Percentiles rank a stretch among this genome's conserved stretches.
phyloP scores from a whole-genome alignment of 2,888 invertebrate species.

The Polylopha cassiicola region DNA sequence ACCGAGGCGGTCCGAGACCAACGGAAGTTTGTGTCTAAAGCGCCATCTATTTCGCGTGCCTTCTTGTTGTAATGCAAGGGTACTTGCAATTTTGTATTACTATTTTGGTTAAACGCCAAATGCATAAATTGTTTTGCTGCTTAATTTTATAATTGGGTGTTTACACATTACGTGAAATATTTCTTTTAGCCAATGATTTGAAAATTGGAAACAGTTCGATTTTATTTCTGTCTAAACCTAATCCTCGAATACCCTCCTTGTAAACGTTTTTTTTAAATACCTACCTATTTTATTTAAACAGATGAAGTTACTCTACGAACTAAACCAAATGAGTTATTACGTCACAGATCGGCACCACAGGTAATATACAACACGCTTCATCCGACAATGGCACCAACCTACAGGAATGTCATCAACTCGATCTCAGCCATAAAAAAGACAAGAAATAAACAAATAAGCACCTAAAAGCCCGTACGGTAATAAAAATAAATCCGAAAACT shows the following conservation, averaged over 20 bases:
- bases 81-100: constrained; percentile 65
- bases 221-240: too few species aligned
- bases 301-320: too few species aligned
- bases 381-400: constrained; percentile 28
- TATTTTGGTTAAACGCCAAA: constrained; percentile 64
- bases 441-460: constrained; percentile 25
- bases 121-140: constrained; percentile 48
- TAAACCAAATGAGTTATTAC: too few species aligned
- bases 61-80: constrained; percentile 61
- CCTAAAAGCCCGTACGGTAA: constrained; percentile 20
- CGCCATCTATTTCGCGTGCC: constrained; percentile 68
- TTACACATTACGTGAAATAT: constrained; percentile 1
- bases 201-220: too few species aligned
- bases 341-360: too few species aligned
- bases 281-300: too few species aligned
- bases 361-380: constrained; percentile 18
- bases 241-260: too few species aligned
- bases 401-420: constrained; percentile 28
- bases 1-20: constrained; percentile 33
- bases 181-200: too few species aligned
- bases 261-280: too few species aligned
- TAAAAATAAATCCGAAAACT: constrained; percentile 36
- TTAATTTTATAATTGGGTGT: constrained; percentile 32
- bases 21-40: constrained; percentile 64
- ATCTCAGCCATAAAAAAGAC: constrained; percentile 28